Evolutionary conservation across 2,888 invertebrate species (phyloP), one percentile per base, ranked within the genome.

Genomic region (Brenthis hecate): DNA sequence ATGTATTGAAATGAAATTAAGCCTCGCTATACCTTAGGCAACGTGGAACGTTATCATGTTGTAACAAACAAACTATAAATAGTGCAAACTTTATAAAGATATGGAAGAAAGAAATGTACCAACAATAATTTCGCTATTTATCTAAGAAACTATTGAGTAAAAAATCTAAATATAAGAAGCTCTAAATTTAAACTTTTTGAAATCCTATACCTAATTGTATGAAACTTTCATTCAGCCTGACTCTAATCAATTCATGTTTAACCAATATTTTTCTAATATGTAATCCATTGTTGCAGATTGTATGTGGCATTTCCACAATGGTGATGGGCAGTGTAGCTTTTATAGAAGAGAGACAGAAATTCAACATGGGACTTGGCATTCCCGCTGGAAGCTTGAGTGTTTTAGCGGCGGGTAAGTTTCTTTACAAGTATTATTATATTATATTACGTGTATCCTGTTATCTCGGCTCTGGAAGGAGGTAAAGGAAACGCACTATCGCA

Each of bases 291-390:
- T 87, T 84, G 16, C 88, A 94, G 94, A 94, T 94, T 74, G 94
- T 94, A 51, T 94, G 94, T 79, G 94, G 94, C 1, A 94, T 94
- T 77, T 93, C 94, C 48, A 94, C 94, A 0, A 88, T 94, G 86
- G 94, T 94, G 73, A 94, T 94, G 93, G 94, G 94, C 19, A 94
- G 94, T 51, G 94, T 94, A 6, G 94, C 94, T 5, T 94, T 94
- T 78, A 94, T 94, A 72, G 94, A 94, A 76, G 94, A 94, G 78
- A 85, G 94, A 70, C 94, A 94, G 79, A 93, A 94, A 76, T 92
- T 94, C 77, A 94, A 94, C 83, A 91, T 94, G 87, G 94, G 94
- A 0, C 88, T 94, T 0, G 94, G 94, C 0, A 94, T 94, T 68
- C 94, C 94, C 0, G 94, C 94, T 1, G 94, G 94, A 6, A 92